Percentiles rank a stretch among this genome's conserved stretches.
Evolutionary conservation across 1,140 invertebrate species (phyloP).

Genomic region (Anastatus disparis): DNA sequence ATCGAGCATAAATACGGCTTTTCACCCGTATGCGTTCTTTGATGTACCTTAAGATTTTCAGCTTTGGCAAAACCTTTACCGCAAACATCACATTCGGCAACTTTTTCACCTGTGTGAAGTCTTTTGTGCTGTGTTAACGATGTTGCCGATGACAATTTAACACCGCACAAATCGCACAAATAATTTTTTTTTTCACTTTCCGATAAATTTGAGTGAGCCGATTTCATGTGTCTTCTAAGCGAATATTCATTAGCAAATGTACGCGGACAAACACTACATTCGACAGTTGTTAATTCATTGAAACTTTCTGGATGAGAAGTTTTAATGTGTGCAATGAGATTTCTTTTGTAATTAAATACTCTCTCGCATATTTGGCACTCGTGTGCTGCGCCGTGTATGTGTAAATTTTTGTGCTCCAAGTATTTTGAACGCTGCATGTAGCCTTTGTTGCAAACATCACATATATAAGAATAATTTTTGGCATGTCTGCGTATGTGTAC

Average conservation of each 20-base stretch:
- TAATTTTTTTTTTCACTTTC: conserved; percentile 72
- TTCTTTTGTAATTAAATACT: conserved; percentile 29
- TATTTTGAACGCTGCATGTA: conserved; percentile 53
- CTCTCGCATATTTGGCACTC: conserved; percentile 31
- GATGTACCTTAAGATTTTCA: conserved; percentile 64
- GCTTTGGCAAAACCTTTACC: conserved; percentile 68
- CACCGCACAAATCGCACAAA: conserved; percentile 80
- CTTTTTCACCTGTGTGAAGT: conserved; percentile 79
- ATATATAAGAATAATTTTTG: conserved; percentile 13
- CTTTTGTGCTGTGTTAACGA: conserved; percentile 77
- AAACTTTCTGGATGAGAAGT: not conserved
- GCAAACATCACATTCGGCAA: conserved; percentile 74
- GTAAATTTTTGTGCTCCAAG: conserved; percentile 31
- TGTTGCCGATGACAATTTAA: conserved; percentile 77
- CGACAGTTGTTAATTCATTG: not conserved
- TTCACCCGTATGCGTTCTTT: conserved; percentile 66
- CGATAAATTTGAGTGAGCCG: conserved; percentile 57
- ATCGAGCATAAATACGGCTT: conserved; percentile 69
- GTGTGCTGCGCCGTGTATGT: conserved; percentile 18
- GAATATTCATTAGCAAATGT: not conserved
- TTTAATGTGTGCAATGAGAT: conserved; percentile 24
- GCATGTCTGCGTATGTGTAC: conserved; percentile 28
- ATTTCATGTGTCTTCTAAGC: not conserved
- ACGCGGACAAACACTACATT: conserved; percentile 5
- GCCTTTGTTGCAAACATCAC: conserved; percentile 22